A percentile compares a stretch with the other conserved stretches of the same genome.
phyloP scores from a whole-genome alignment of 2,797 vertebrate species.

The Muraenolepis orangiensis region DNA sequence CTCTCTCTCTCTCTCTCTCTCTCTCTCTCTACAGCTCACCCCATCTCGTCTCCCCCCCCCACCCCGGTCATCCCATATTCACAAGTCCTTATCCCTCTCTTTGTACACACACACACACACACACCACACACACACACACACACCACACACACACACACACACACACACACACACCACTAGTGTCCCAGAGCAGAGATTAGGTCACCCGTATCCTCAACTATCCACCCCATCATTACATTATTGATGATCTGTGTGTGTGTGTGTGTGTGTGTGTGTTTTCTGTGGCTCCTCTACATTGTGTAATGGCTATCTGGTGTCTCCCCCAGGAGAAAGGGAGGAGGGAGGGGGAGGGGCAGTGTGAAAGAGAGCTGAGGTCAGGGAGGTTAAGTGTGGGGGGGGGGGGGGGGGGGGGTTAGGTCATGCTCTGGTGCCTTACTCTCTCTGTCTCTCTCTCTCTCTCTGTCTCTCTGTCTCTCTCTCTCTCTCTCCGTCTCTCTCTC shows the following conservation, averaged over 20 bases:
- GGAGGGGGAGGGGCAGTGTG: constrained; percentile 42
- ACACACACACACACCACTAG: constrained; percentile 47
- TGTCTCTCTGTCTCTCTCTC: constrained; percentile 3
- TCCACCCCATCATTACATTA: constrained; percentile 72
- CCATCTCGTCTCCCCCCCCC: constrained; percentile 59
- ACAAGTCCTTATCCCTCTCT: constrained; percentile 24
- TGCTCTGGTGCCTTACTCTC: constrained; percentile 42
- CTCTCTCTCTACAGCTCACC: constrained; percentile 52
- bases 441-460: constrained; percentile 5
- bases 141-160: constrained; percentile 33
- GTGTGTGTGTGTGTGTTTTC: constrained; percentile 33
- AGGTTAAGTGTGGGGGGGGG: constrained; percentile 74
- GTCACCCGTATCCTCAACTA: constrained; percentile 61
- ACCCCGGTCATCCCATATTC: constrained; percentile 35
- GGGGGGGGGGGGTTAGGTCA: constrained; percentile 57
- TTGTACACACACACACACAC: constrained; percentile 23
- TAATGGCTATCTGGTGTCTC: constrained; percentile 80
- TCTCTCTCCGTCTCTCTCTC: no score
- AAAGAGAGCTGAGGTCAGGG: constrained; percentile 67
- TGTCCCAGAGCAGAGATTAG: constrained; percentile 78
- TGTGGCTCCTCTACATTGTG: constrained; percentile 44
- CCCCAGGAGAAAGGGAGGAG: constrained; percentile 51
- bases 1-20: constrained; percentile 51
- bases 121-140: constrained; percentile 29
- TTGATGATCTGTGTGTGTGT: constrained; percentile 54